phyloP scores from a whole-genome alignment of 2,888 invertebrate genomes.

The Emesis russula region DNA sequence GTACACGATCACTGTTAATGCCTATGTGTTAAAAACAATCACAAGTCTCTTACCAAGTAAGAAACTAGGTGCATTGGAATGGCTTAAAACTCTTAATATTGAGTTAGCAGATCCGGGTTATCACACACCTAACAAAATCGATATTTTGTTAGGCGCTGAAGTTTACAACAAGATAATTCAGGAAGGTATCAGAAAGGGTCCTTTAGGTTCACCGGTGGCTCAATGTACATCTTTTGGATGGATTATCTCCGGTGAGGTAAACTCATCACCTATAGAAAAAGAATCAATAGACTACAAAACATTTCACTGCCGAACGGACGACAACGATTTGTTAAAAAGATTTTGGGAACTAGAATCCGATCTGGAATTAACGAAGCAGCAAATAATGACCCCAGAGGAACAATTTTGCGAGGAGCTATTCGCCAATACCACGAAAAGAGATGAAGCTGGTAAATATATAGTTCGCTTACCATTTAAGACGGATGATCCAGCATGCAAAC shows the following conservation, averaged over 20 bases:
- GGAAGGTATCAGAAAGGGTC: too few species aligned
- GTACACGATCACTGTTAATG: background rate
- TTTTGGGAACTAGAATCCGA: background rate
- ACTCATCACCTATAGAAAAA: too few species aligned
- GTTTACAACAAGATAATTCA: too few species aligned
- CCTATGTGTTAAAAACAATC: background rate
- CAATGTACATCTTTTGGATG: too few species aligned
- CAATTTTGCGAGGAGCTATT: background rate
- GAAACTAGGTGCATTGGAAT: background rate
- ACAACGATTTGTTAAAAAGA: too few species aligned
- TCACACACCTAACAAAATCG: background rate
- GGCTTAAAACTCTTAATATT: background rate
- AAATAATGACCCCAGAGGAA: background rate
- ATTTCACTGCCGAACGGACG: too few species aligned
- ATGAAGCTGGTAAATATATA: conserved; percentile 2
- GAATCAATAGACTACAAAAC: too few species aligned
- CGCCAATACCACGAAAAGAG: background rate
- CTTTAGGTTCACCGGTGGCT: too few species aligned
- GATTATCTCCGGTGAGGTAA: too few species aligned
- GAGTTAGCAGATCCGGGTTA: background rate
- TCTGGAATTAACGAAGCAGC: background rate
- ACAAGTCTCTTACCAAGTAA: background rate
- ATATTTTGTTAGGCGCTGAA: too few species aligned
- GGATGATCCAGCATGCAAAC: background rate
- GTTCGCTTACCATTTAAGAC: background rate